Evolutionary conservation across 2,888 invertebrate species (phyloP).

Genomic region (Drosophila paramelanica): DNA sequence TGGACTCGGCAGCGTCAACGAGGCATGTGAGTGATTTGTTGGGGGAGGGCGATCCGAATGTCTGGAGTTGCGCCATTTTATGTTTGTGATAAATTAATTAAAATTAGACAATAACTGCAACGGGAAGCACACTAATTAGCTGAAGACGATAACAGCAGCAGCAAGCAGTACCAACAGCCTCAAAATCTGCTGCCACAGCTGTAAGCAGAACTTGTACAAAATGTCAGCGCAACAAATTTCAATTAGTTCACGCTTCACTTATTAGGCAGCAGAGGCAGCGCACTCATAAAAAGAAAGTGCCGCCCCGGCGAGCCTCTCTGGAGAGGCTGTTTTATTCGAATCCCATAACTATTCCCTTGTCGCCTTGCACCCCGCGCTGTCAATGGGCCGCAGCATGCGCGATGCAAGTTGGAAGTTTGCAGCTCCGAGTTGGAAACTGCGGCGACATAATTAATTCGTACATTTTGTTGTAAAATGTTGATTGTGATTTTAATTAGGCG

Average conservation of each 20-base stretch:
- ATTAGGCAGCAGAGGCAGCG: constrained; percentile 54
- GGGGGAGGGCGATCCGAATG: constrained; percentile 26
- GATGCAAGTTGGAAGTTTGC: constrained; percentile 40
- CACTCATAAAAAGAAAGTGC: constrained; percentile 77
- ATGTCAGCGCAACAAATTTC: constrained; percentile 82
- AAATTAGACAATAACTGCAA: constrained; percentile 77
- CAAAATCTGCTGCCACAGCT: constrained; percentile 15
- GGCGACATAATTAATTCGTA: constrained; percentile 74
- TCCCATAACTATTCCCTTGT: constrained; percentile 48
- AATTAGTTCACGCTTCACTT: constrained; percentile 84
- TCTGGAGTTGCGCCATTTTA: constrained; percentile 72
- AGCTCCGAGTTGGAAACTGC: constrained; percentile 27
- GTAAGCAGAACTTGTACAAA: constrained; percentile 70
- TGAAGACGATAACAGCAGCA: constrained; percentile 67
- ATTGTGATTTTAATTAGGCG: constrained; percentile 70
- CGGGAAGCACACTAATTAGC: constrained; percentile 74
- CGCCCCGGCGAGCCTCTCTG: constrained; percentile 46
- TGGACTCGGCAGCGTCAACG: constrained; percentile 59
- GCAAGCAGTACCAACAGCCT: neutral
- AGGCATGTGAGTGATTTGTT: constrained; percentile 75
- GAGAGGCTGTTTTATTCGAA: constrained; percentile 23
- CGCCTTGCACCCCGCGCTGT: constrained; percentile 6
- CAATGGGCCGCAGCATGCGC: constrained; percentile 62
- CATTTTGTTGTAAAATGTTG: constrained; percentile 62
- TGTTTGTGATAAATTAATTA: constrained; percentile 78